Conservation (phyloP, 2,113 vertebrate genomes). For the Thinocorus orbignyianus region DNA sequence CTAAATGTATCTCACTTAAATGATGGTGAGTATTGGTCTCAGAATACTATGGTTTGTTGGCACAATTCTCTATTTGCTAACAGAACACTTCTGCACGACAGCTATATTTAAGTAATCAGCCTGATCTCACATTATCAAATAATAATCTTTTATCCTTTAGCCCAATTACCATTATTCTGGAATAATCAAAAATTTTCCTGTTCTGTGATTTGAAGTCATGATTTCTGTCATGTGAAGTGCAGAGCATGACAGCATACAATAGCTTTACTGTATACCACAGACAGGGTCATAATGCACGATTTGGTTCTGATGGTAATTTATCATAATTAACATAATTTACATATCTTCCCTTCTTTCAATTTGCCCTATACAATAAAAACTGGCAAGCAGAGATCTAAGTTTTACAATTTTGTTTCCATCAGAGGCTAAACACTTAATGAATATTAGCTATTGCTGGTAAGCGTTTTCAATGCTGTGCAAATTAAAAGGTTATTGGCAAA, state of each 20-base stretch:
- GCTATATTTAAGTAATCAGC: not conserved
- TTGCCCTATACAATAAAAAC: not conserved
- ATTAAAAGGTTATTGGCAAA: not conserved
- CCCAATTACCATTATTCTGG: not conserved
- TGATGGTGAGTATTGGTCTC: not conserved
- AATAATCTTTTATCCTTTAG: not conserved
- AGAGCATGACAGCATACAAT: not conserved
- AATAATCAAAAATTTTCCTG: not conserved
- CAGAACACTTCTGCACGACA: not conserved
- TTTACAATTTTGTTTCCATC: not conserved
- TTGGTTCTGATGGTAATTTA: not conserved
- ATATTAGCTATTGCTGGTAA: not conserved
- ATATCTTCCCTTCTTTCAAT: not conserved
- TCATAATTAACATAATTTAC: not conserved
- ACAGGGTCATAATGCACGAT: not conserved
- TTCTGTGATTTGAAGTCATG: not conserved
- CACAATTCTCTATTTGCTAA: not conserved
- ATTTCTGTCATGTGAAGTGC: not conserved
- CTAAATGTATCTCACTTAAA: not conserved
- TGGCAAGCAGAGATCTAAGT: not conserved
- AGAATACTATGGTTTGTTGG: not conserved
- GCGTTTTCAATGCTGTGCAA: not conserved
- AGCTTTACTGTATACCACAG: not conserved
- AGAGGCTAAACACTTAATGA: not conserved
- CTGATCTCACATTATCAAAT: not conserved